Percentiles rank a stretch among this genome's conserved stretches.
These are phyloP conservation scores for Petrolisthes cinctipes DNA, from an alignment of 2,888 invertebrate genomes.

Conservation along the genomic window DNA sequence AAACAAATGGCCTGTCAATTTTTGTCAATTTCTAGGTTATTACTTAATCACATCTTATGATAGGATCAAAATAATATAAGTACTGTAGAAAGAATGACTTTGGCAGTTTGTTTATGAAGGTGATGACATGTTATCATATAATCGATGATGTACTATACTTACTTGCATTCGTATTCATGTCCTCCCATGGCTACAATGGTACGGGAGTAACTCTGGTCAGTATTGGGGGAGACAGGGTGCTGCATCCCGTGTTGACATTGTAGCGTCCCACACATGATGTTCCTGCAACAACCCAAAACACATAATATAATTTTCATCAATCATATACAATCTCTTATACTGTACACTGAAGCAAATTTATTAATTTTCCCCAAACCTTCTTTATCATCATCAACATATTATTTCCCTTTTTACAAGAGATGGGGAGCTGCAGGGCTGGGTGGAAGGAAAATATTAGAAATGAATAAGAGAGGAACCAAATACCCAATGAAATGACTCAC, in stretches of 20 bases:
- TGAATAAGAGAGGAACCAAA: no score
- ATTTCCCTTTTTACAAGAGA: no score
- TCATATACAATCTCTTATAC: no score
- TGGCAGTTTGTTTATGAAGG: background rate
- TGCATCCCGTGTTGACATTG: slow-evolving; percentile 92
- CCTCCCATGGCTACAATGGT: slow-evolving; percentile 92
- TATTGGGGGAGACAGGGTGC: slow-evolving; percentile 83
- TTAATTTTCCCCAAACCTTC: no score
- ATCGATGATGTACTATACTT: slow-evolving; percentile 68
- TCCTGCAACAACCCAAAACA: slow-evolving; percentile 73
- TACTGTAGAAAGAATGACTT: background rate
- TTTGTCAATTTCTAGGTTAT: background rate
- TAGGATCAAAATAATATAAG: background rate
- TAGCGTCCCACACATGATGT: slow-evolving; percentile 92
- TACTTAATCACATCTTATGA: no score
- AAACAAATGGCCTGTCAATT: background rate
- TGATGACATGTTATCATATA: background rate
- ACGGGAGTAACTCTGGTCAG: slow-evolving; percentile 74
- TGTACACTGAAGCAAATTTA: no score
- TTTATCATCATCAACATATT: no score
- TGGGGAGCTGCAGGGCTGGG: no score
- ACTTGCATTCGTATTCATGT: slow-evolving; percentile 96
- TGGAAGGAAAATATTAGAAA: no score
- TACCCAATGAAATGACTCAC: no score
- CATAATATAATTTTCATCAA: no score